These are phyloP conservation scores for Limnephilus rhombicus DNA, from an alignment of 2,888 invertebrate species.

Conservation along the genomic window DNA sequence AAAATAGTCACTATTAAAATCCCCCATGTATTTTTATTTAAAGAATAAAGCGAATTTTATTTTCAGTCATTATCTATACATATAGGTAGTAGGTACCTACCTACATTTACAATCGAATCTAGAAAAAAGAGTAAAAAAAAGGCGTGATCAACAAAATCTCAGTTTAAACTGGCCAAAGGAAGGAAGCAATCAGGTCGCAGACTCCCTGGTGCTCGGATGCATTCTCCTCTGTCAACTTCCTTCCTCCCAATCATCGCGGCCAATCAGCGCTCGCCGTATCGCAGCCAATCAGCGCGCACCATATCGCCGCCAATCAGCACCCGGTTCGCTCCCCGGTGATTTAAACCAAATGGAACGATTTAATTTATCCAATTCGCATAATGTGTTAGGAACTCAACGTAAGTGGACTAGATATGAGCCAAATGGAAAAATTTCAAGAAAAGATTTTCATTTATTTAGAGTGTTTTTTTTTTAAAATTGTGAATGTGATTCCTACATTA, in stretches of 20 bases:
- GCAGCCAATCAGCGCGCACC: conserved; percentile 8
- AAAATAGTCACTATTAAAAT: too few relatives aligned
- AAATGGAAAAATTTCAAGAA: too few relatives aligned
- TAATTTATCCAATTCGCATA: background rate
- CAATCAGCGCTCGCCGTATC: background rate
- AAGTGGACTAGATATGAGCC: background rate
- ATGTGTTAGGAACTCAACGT: background rate
- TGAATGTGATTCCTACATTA: too few relatives aligned
- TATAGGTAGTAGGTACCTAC: too few relatives aligned
- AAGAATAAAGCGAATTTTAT: too few relatives aligned
- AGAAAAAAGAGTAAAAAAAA: too few relatives aligned
- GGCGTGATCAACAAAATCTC: background rate
- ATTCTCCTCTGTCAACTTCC: background rate
- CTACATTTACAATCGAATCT: too few relatives aligned
- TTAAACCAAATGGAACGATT: background rate
- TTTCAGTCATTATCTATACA: too few relatives aligned
- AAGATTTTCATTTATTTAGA: too few relatives aligned
- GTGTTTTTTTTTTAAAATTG: too few relatives aligned
- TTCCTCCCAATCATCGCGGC: background rate
- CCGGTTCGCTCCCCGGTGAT: background rate
- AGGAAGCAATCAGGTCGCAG: background rate
- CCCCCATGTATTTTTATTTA: too few relatives aligned
- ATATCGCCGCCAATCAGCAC: conserved; percentile 15
- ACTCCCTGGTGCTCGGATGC: background rate
- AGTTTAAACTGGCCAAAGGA: conserved; percentile 16